Base-by-base conservation (phyloP, 2,113 vertebrate genomes). In the Columba livia region DNA sequence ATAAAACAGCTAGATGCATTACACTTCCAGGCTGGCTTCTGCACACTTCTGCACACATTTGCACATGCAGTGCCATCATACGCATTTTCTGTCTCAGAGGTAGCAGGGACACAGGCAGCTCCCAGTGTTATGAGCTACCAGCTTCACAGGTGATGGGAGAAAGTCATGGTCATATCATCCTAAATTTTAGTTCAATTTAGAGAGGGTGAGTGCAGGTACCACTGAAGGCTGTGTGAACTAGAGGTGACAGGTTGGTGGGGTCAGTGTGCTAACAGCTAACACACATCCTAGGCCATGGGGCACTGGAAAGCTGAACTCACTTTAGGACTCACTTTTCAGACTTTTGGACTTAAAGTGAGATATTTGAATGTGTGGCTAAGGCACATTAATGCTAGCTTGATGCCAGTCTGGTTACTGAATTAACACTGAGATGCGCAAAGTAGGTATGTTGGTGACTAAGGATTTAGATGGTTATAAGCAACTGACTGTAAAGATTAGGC, bases 51-150 rank as follows among this genome's bases (percentile, higher is more conserved):
- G 47, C 42, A 53, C 6, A 17, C 31, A 11, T 66, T 38, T 58
- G 15, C 53, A 65, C 0, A 0, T 50, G 34, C 14, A 24, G 15
- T 64, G 36, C 47, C 58, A 47, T 75, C 38, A 28, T 14, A n/a
- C 0, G 0, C 9, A 5, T 71, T 82, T 89, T 91, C 71, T 51
- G 11, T 54, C 67, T 84, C 4, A 6, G 23, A 69, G 32, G 80
- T 70, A 81, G 53, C 44, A 54, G 51, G 25, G 40, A 58, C 14
- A 17, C 16, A 25, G 36, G 11, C 50, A 88, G 54, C 21, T 50
- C 53, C 21, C 23, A n/a, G 34, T 34, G 44, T 31, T 91, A 51
- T 3, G 23, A 80, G n/a, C 36, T 80, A 20, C 31, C 47, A 60
- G 50, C 19, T 93, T 90, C 64, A 31, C 12, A 51, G 34, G 10